phyloP scores from a whole-genome alignment of 2,888 invertebrate genomes.

The Steromphala cineraria region DNA sequence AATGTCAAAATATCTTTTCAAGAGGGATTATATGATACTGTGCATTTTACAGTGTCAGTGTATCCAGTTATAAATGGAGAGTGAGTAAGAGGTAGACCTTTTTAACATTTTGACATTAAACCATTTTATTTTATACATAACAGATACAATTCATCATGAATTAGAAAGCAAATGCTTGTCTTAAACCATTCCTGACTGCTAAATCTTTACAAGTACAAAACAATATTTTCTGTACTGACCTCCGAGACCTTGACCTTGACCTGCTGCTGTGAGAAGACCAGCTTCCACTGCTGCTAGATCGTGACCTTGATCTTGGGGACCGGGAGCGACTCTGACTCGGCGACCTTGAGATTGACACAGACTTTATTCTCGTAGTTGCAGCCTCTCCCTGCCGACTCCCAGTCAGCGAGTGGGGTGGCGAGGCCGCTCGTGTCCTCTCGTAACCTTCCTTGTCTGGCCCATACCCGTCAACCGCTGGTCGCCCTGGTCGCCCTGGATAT shows the following conservation, averaged over 20 bases:
- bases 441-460: conserved; percentile 34
- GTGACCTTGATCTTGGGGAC: conserved; percentile 68
- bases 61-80: too few species aligned
- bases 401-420: conserved; percentile 51
- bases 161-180: too few species aligned
- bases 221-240: conserved; percentile 36
- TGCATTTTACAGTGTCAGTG: too few species aligned
- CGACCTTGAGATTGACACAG: conserved; percentile 61
- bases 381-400: conserved; percentile 46
- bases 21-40: too few species aligned
- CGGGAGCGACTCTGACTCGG: conserved; percentile 52
- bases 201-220: background rate
- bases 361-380: conserved; percentile 28
- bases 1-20: too few species aligned
- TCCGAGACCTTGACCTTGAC: conserved; percentile 71
- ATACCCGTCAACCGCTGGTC: conserved; percentile 8
- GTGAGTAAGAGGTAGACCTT: too few species aligned
- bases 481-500: background rate
- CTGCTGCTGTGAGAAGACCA: conserved; percentile 73
- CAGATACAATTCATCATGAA: too few species aligned
- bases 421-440: conserved; percentile 75
- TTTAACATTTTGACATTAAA: too few species aligned
- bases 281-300: conserved; percentile 70
- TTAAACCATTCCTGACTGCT: too few species aligned
- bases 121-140: too few species aligned